phyloP scores from a whole-genome alignment of 2,113 vertebrate species.

The Gymnobelideus leadbeateri region DNA sequence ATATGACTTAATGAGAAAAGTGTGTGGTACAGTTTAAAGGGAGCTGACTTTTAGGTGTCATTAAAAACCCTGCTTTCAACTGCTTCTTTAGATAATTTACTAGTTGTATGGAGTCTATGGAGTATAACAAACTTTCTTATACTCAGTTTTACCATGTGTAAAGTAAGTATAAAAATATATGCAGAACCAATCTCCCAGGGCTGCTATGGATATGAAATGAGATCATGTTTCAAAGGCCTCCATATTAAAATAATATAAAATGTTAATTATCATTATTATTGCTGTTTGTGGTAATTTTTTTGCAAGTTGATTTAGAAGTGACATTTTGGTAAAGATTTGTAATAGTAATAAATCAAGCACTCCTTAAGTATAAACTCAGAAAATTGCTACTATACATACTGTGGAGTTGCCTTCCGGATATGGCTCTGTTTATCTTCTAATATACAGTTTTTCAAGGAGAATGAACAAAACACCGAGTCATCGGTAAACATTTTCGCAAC shows the following conservation, averaged over 20 bases:
- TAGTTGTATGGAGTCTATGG: background rate
- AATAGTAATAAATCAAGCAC: constrained; percentile 34
- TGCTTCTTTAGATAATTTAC: background rate
- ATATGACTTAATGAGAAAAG: background rate
- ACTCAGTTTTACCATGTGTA: background rate
- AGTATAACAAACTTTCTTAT: background rate
- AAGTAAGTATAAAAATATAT: background rate
- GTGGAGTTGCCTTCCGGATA: constrained; percentile 92
- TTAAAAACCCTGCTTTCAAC: background rate
- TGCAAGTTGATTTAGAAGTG: background rate
- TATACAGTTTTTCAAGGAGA: constrained; percentile 91
- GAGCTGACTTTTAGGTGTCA: background rate
- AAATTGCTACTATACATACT: constrained; percentile 82
- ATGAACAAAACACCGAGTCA: constrained; percentile 90
- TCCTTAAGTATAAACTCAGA: constrained; percentile 42
- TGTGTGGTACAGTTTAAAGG: background rate
- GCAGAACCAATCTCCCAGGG: background rate
- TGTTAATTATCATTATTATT: background rate
- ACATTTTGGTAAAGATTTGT: background rate
- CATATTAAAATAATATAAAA: background rate
- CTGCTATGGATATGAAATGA: background rate
- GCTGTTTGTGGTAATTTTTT: background rate
- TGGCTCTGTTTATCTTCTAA: constrained; percentile 94
- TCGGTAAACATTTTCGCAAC: constrained; percentile 92
- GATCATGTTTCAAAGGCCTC: background rate